Evolutionary conservation across 2,113 vertebrate genomes (phyloP), one percentile per base, ranked within the genome.

Genomic region (Phoxinus phoxinus): DNA sequence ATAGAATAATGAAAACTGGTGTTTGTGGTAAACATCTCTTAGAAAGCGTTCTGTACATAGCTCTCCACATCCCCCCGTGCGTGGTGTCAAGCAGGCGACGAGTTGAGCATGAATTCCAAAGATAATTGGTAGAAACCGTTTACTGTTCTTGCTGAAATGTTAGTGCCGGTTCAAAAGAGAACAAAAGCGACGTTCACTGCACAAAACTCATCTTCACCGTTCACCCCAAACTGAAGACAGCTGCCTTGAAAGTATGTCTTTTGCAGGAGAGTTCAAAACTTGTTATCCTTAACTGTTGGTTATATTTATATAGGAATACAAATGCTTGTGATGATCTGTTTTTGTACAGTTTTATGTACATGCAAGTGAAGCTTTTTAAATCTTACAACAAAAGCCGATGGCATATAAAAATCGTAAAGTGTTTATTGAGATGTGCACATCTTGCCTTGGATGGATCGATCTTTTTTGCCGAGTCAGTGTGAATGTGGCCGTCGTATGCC

Each of bases 261-360:
- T 94, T 94, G 91, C 93, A 93, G 93, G 93, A 94, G 93, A 95
- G 93, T 94, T 92, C 90, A 90, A 94, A 81, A 94, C 89, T 94
- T 93, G 93, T 94, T 94, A 96, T 96, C 96, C 95, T 89, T 97
- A 95, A 95, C 95, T 95, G 96, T 97, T 96, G 96, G 95, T 97
- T 95, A 96, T 97, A 96, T 97, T 97, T 97, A 97, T 97, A 97
- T 96, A 94, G 93, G 93, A 95, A 95, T 83, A 86, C 93, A 93
- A 94, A 91, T 97, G 96, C 97, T 97, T 96, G 97, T 97, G 96
- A 97, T 97, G 97, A 96, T 96, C 96, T 97, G 96, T 97, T 96
- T 95, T 97, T 95, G 97, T 97, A 98, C 97, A 98, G 97, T 97
- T 98, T 97, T 97, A 97, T 98, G 97, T 98, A 98, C 96, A 97